These are phyloP conservation scores for Oedothorax gibbosus DNA, from an alignment of 1,140 invertebrate species.

Conservation along the genomic window DNA sequence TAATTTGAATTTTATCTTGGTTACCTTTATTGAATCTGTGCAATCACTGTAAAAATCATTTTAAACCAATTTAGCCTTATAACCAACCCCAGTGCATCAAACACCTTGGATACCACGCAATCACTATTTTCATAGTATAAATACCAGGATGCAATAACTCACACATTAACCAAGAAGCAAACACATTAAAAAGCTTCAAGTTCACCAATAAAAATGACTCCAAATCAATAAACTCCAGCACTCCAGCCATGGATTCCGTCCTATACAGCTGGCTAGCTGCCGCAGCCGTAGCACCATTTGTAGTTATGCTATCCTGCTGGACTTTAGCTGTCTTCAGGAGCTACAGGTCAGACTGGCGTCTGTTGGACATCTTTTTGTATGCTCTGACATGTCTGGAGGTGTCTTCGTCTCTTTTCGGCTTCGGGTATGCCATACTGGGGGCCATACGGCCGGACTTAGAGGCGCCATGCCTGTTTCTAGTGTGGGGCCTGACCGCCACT, in stretches of 20 bases:
- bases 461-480: conserved; percentile 68
- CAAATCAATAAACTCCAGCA: too few relatives aligned
- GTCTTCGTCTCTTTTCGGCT: conserved; percentile 70
- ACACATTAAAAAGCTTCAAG: too few relatives aligned
- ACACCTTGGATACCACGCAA: too few relatives aligned
- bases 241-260: conserved; percentile 42
- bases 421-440: conserved; percentile 70
- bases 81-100: too few relatives aligned
- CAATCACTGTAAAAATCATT: too few relatives aligned
- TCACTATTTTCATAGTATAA: too few relatives aligned
- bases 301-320: conserved; percentile 64
- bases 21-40: too few relatives aligned
- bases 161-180: too few relatives aligned
- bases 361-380: conserved; percentile 73
- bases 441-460: conserved; percentile 69
- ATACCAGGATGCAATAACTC: too few relatives aligned
- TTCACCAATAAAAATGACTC: too few relatives aligned
- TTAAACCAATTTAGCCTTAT: too few relatives aligned
- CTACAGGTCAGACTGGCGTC: conserved; percentile 71
- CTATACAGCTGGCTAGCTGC: conserved; percentile 63
- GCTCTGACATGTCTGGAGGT: conserved; percentile 71
- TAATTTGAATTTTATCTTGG: too few relatives aligned
- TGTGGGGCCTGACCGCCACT: conserved; percentile 71
- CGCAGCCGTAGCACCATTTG: conserved; percentile 59
- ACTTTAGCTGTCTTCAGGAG: conserved; percentile 69